Percentiles rank a stretch among this genome's conserved stretches.
phyloP scores from a whole-genome alignment of 1,140 invertebrate species.

The Leptinotarsa texana region DNA sequence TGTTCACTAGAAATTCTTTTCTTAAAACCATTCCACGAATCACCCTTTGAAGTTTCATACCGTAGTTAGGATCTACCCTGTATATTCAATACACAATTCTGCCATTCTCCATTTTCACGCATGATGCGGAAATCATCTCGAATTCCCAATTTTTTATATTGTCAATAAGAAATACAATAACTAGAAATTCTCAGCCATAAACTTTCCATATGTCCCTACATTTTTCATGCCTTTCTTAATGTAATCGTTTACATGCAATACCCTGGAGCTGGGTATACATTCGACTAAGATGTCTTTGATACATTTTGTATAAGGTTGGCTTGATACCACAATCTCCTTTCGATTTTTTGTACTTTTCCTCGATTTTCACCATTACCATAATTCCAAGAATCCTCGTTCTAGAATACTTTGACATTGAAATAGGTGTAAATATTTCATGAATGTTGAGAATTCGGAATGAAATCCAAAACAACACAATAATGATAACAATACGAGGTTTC shows the following conservation, averaged over 20 bases:
- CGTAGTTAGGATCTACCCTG: too few species aligned
- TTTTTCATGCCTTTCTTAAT: not conserved
- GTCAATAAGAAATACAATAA: not conserved
- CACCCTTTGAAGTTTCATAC: too few species aligned
- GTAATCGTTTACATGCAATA: constrained; percentile 20
- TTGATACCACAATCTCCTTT: constrained; percentile 18
- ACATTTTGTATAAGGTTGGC: constrained; percentile 15
- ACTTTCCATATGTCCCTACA: not conserved
- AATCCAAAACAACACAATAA: not conserved
- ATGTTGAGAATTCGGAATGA: not conserved
- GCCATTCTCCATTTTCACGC: too few species aligned
- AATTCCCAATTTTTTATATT: not conserved
- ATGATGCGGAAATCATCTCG: too few species aligned
- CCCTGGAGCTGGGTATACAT: constrained; percentile 1
- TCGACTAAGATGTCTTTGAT: constrained; percentile 12
- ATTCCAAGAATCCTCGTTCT: constrained; percentile 9
- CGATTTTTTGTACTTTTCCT: constrained; percentile 9
- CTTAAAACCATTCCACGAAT: too few species aligned
- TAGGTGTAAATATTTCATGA: constrained; percentile 11
- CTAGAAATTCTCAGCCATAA: not conserved
- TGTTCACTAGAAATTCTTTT: too few species aligned
- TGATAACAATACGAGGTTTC: not conserved
- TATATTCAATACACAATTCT: too few species aligned
- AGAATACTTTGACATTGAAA: constrained; percentile 18
- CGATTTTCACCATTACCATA: constrained; percentile 18